These are phyloP conservation scores for Epiblema foenella DNA, from an alignment of 2,888 invertebrate genomes.

Conservation along the genomic window DNA sequence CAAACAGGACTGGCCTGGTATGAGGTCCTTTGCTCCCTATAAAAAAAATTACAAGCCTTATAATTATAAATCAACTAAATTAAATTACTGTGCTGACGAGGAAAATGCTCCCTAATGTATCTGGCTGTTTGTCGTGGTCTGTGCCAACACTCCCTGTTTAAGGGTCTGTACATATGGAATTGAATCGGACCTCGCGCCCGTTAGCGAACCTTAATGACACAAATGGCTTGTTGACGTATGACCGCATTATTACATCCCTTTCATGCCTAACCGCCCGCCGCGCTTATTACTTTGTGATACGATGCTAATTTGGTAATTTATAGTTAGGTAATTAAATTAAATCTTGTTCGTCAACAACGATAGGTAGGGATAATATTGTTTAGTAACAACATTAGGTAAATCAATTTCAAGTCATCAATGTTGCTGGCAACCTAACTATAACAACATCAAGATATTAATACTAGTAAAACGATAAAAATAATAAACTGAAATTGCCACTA, in stretches of 20 bases:
- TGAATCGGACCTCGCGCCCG: slow-evolving; percentile 53
- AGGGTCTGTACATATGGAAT: slow-evolving; percentile 54
- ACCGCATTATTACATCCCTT: slow-evolving; percentile 42
- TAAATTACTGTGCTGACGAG: too few relatives aligned
- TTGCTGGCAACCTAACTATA: too few relatives aligned
- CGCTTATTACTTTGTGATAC: slow-evolving; percentile 19
- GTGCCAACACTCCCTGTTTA: slow-evolving; percentile 54
- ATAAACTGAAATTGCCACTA: too few relatives aligned
- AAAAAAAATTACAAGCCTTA: too few relatives aligned
- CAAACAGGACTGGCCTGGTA: too few relatives aligned
- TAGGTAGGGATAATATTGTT: too few relatives aligned
- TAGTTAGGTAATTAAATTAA: neutral
- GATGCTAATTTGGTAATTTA: neutral
- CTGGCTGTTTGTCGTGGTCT: slow-evolving; percentile 50
- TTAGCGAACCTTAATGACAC: slow-evolving; percentile 54
- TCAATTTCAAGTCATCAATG: too few relatives aligned
- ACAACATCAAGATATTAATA: too few relatives aligned
- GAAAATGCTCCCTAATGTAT: slow-evolving; percentile 34
- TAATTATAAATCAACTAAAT: too few relatives aligned
- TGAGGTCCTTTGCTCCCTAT: too few relatives aligned
- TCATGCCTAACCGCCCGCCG: slow-evolving; percentile 6
- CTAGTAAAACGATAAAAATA: too few relatives aligned
- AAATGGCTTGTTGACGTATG: slow-evolving; percentile 49
- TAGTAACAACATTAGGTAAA: too few relatives aligned
- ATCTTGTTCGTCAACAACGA: neutral